phyloP scores from a whole-genome alignment of 2,888 invertebrate genomes.

The Sclerodermus sp. region DNA sequence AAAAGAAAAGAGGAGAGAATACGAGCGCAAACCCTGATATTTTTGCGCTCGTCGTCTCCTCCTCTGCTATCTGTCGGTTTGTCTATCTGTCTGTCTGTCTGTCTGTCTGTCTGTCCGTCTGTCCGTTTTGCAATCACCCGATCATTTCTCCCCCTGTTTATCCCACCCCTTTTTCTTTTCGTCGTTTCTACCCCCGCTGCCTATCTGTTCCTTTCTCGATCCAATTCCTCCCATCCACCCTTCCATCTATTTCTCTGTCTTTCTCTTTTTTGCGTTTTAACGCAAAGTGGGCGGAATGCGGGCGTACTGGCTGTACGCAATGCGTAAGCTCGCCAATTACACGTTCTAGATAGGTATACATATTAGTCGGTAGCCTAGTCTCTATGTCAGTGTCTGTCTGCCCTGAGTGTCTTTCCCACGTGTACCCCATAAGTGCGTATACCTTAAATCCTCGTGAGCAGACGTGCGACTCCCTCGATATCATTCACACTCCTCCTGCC shows the following conservation, averaged over 20 bases:
- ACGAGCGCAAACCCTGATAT: background rate
- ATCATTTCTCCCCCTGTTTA: no score
- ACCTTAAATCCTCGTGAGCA: constrained; percentile 33
- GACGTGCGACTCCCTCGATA: constrained; percentile 26
- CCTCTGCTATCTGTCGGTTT: no score
- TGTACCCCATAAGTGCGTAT: constrained; percentile 34
- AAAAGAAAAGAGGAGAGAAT: constrained; percentile 4
- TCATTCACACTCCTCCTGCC: constrained; percentile 18
- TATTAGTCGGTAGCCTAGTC: constrained; percentile 53
- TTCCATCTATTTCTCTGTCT: no score
- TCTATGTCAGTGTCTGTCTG: constrained; percentile 50
- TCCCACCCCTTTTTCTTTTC: no score
- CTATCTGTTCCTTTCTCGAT: no score
- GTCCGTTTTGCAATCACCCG: no score
- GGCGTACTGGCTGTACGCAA: constrained; percentile 30
- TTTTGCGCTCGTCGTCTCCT: no score
- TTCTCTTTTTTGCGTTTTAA: background rate
- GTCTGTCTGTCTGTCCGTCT: background rate
- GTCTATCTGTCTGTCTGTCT: background rate
- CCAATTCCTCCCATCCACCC: no score
- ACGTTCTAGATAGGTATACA: constrained; percentile 44
- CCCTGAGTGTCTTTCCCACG: constrained; percentile 53
- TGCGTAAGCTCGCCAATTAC: constrained; percentile 31
- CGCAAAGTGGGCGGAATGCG: constrained; percentile 22
- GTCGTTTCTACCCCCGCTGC: no score